These are phyloP conservation scores for Ophion costatus DNA, from an alignment of 2,888 invertebrate species.

Conservation along the genomic window DNA sequence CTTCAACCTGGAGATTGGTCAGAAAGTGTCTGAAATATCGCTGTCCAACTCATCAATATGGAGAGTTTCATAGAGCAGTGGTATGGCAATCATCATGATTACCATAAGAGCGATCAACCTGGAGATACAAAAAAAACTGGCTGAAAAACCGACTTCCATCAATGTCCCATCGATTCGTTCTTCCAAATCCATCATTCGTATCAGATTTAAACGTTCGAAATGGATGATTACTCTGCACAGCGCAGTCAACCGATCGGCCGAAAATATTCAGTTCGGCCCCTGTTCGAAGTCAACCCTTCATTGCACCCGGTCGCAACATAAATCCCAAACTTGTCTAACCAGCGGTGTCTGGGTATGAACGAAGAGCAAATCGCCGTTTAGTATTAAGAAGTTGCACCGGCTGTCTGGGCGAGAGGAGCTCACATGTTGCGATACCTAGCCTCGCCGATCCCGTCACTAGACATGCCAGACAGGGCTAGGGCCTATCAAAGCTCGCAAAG, in stretches of 20 bases:
- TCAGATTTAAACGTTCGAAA: background rate
- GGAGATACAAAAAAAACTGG: background rate
- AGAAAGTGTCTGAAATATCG: background rate
- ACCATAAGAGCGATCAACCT: background rate
- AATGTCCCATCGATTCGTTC: background rate
- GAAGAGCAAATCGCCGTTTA: conserved; percentile 60
- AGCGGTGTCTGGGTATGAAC: conserved; percentile 35
- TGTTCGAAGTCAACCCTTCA: background rate
- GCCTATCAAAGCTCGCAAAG: conserved; percentile 59
- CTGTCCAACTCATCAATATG: background rate
- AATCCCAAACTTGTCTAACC: conserved; percentile 45
- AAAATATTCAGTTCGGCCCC: background rate
- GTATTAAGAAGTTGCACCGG: conserved; percentile 50
- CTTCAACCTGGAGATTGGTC: background rate
- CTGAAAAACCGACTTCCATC: background rate
- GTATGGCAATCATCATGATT: background rate
- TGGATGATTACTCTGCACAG: background rate
- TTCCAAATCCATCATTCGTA: background rate
- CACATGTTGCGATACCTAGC: conserved; percentile 1
- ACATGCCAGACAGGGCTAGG: conserved; percentile 47
- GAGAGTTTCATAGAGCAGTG: background rate
- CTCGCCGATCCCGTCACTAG: conserved; percentile 5
- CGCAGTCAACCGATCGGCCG: background rate
- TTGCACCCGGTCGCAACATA: conserved; percentile 5
- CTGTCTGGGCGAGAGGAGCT: conserved; percentile 23